phyloP scores from a whole-genome alignment of 2,113 vertebrate species.

The Suncus etruscus region DNA sequence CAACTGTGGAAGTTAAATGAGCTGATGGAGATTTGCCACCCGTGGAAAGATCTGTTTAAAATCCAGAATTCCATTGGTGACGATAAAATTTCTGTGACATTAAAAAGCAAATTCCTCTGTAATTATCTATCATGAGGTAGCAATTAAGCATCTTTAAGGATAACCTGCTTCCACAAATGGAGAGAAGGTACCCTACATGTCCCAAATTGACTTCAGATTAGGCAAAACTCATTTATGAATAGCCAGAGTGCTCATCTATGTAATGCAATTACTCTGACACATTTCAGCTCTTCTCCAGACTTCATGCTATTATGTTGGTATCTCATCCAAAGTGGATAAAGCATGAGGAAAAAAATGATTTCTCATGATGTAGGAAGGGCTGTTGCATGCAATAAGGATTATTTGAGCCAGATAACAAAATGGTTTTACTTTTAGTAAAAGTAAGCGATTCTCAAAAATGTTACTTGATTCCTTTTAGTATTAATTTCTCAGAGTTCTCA shows the following conservation, averaged over 20 bases:
- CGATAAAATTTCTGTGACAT: no score
- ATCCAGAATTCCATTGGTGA: no score
- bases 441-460: conserved; percentile 47
- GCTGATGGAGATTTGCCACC: no score
- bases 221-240: conserved; percentile 40
- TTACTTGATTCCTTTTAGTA: conserved; percentile 27
- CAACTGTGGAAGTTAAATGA: no score
- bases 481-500: conserved; percentile 20
- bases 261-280: conserved; percentile 31
- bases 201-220: conserved; percentile 33
- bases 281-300: neutral
- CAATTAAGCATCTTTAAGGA: conserved; percentile 7
- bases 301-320: neutral
- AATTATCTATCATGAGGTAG: conserved; percentile 34
- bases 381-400: neutral
- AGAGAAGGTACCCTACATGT: conserved; percentile 36
- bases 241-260: neutral
- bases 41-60: no score
- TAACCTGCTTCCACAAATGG: conserved; percentile 38
- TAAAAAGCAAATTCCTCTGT: neutral
- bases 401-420: conserved; percentile 31
- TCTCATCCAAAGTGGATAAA: neutral
- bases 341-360: neutral
- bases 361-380: neutral
- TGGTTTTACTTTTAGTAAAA: conserved; percentile 61